Conservation (phyloP, 2,797 vertebrate species). For the Lepilemur ruficaudatus region DNA sequence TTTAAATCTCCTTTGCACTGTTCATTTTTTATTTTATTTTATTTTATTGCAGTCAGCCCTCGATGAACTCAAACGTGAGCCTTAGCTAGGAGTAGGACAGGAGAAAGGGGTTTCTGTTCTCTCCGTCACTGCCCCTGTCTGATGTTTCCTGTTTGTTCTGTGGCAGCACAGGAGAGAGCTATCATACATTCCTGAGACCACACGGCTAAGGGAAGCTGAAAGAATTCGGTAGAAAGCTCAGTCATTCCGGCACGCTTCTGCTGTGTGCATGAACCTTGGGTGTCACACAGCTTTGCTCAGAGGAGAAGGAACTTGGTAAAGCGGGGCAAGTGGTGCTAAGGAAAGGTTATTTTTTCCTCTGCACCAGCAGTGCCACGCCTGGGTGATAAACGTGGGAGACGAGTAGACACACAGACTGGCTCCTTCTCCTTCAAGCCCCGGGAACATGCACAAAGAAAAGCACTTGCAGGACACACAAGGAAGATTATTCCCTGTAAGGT, state of each 20-base stretch:
- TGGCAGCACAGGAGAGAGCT: not conserved
- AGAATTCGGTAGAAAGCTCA: no score
- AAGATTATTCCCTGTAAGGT: fast-evolving
- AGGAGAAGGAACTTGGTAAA: fast-evolving
- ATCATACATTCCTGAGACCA: fast-evolving
- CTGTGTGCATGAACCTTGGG: not conserved
- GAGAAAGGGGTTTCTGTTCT: not conserved
- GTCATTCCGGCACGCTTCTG: fast-evolving
- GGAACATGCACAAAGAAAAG: no score
- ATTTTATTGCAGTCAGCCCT: not conserved
- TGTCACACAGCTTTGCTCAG: no score
- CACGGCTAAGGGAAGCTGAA: not conserved
- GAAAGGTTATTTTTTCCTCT: not conserved
- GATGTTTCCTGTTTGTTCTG: no score
- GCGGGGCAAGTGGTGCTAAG: no score
- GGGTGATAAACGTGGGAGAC: fast-evolving
- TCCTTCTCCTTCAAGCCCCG: not conserved
- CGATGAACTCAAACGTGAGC: fast-evolving
- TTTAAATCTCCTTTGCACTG: no score
- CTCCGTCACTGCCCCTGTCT: not conserved
- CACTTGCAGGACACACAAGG: no score
- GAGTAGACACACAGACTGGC: fast-evolving
- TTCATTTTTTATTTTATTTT: not conserved
- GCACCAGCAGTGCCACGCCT: fast-evolving
- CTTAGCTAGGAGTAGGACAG: fast-evolving